Evolutionary conservation across 2,113 vertebrate species (phyloP).

Genomic region (Leptodactylus fuscus): DNA sequence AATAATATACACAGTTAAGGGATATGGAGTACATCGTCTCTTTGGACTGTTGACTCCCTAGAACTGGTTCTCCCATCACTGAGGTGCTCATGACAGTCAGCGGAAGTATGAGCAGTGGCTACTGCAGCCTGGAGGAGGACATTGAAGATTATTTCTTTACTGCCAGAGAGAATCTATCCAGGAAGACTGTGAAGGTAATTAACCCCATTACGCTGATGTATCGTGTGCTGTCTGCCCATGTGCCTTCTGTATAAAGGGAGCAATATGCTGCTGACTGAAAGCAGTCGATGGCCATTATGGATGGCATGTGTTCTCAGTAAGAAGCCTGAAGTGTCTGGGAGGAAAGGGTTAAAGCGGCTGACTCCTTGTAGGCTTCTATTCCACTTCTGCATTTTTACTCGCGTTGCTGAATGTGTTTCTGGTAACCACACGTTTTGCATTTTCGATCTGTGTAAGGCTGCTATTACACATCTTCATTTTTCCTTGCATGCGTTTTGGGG

Average conservation of each 20-base stretch:
- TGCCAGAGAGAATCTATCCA: conserved; percentile 93
- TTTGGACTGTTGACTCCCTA: background rate
- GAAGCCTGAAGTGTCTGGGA: background rate
- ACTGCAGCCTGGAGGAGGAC: conserved; percentile 95
- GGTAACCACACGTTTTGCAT: no score
- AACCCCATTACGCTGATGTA: no score
- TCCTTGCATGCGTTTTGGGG: no score
- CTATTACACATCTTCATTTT: no score
- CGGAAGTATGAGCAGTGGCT: conserved; percentile 97
- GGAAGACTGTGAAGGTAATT: conserved; percentile 61
- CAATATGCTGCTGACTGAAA: background rate
- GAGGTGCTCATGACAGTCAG: conserved; percentile 76
- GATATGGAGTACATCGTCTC: background rate
- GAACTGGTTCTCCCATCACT: conserved; percentile 52
- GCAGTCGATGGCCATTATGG: background rate
- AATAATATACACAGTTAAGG: background rate
- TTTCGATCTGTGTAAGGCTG: no score
- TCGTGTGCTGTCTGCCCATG: background rate
- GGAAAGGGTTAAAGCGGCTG: background rate
- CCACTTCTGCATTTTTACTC: no score
- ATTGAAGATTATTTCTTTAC: conserved; percentile 95
- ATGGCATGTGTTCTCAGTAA: no score
- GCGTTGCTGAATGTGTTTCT: no score
- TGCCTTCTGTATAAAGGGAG: background rate
- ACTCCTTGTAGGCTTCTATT: no score